Base-by-base conservation (phyloP, 2,797 vertebrate species). In the Enteromius thamalakanensis region DNA sequence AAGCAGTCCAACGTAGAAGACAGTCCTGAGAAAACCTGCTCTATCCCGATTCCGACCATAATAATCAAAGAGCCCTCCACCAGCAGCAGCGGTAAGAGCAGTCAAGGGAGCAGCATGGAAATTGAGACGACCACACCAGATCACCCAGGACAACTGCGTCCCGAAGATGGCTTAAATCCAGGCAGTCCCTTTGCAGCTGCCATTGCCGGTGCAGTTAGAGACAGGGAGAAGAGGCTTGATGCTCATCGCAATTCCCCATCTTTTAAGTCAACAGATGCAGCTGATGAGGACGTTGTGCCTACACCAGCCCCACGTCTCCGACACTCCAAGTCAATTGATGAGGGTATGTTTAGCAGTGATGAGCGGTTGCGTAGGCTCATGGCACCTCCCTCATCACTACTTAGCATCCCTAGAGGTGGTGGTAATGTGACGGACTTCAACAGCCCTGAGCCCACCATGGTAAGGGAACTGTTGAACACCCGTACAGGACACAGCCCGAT, bases 41-140 rank as follows among this genome's bases (percentile, higher is more conserved):
- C 96, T 85, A 97, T 97, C 87, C 95, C 96, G 17, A 96, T 97
- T 91, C 96, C 96, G 0, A 97, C 96, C 67, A 97, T 97, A 88
- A 96, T 97, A n/a, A 95, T 97, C 82, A 97, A 97, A 91, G 96
- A 97, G 86, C 96, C 96, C 1, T 97, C 96, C 72, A 97, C 96
- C 91, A 96, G 96, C 93, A 97, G 96, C 93, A 97, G 96, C 0
- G 96, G 96, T 15, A 97, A 96, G 77, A 97, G 96, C 92, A 97
- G 96, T 92, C 96, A 97, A 89, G 96, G 95, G 74, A 97, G 96
- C 94, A 97, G 96, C 91, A 94, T 96, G 95, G 96, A 97, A 90
- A 95, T 95, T 0, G 96, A 97, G 55, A 94, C 94, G 0, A 94
- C 93, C 87, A 91, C 91, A 42, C 89, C 94, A 0, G 96, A 97